Conservation (phyloP, 2,797 vertebrate genomes). For the Lepidocolaptes lacrymiger region DNA sequence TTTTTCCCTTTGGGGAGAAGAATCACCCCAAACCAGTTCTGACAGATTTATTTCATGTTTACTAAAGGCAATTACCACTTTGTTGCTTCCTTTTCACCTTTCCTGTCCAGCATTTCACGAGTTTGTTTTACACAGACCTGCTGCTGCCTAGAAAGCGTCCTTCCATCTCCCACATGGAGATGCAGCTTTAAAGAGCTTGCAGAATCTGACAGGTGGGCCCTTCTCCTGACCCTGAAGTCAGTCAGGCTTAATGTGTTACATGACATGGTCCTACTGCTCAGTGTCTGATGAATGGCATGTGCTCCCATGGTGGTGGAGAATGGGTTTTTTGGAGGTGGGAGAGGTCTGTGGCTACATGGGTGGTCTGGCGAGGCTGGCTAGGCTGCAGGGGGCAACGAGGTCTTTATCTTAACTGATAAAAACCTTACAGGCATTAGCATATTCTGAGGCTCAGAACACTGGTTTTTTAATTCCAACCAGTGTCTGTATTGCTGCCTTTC, state of each 20-base stretch:
- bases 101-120: neutral
- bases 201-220: neutral
- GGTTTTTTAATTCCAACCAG: neutral
- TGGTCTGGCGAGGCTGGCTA: slow-evolving; percentile 11
- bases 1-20: neutral
- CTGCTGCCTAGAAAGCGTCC: neutral
- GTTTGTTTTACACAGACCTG: neutral
- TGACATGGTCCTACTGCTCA: rapidly evolving
- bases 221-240: neutral
- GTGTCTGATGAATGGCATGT: rapidly evolving
- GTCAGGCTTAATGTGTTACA: neutral
- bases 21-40: neutral
- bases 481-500: neutral
- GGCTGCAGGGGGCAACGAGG: neutral
- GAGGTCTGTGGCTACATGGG: neutral
- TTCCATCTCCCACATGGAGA: neutral
- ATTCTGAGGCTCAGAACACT: neutral
- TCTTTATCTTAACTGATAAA: slow-evolving; percentile 59
- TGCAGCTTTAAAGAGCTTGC: neutral
- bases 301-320: rapidly evolving
- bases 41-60: neutral
- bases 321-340: neutral
- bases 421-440: slow-evolving; percentile 29
- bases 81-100: neutral
- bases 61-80: neutral